phyloP scores from a whole-genome alignment of 2,888 invertebrate genomes.

The Enchytraeus crypticus region DNA sequence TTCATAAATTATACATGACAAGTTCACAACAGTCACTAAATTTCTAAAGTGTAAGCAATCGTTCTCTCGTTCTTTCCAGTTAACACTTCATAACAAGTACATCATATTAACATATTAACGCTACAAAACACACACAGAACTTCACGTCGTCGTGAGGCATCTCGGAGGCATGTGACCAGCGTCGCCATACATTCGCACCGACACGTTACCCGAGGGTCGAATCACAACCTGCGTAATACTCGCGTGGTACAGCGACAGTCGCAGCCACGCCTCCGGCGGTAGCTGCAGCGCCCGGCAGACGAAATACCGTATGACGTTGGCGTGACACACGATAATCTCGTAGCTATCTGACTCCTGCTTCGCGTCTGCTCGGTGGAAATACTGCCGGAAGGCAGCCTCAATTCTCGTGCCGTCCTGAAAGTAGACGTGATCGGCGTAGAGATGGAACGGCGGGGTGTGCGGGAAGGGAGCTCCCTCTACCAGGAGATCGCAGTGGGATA shows the following conservation, averaged over 20 bases:
- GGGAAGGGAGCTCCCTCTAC: conserved; percentile 89
- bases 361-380: conserved; percentile 79
- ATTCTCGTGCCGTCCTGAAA: conserved; percentile 85
- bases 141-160: no score
- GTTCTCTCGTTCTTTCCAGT: no score
- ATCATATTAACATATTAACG: no score
- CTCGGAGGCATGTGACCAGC: conserved; percentile 75
- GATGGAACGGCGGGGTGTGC: conserved; percentile 82
- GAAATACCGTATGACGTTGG: conserved; percentile 85
- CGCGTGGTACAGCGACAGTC: conserved; percentile 80
- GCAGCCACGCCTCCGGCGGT: conserved; percentile 91
- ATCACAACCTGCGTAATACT: conserved; percentile 84
- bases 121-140: no score
- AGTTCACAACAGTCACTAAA: no score
- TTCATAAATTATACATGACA: no score
- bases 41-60: no score
- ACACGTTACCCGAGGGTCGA: conserved; percentile 74
- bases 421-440: conserved; percentile 78
- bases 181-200: conserved; percentile 72
- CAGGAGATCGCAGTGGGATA: conserved; percentile 59
- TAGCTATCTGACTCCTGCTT: conserved; percentile 71
- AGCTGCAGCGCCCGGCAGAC: conserved; percentile 71
- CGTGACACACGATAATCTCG: conserved; percentile 89
- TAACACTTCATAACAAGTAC: no score
- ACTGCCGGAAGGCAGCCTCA: conserved; percentile 86